These are phyloP conservation scores for Sus cebifrons DNA, from an alignment of 2,797 vertebrate genomes.

Conservation along the genomic window DNA sequence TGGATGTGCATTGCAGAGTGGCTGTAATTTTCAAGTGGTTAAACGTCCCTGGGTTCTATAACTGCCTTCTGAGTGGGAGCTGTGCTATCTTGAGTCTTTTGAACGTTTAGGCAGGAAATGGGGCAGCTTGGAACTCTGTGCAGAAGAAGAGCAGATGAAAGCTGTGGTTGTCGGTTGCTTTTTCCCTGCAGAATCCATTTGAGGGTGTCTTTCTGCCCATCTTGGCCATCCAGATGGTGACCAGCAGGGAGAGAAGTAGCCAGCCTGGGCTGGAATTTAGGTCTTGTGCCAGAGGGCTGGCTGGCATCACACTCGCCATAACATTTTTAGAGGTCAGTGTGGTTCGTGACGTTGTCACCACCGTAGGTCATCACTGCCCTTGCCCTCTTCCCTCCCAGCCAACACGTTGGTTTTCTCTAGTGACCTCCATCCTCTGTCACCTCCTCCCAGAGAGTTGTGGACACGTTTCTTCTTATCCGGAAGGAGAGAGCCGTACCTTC, in stretches of 20 bases:
- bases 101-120: not conserved
- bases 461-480: not conserved
- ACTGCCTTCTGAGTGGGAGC: not conserved
- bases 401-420: not conserved
- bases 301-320: not conserved
- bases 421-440: not conserved
- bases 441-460: not conserved
- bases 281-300: not conserved
- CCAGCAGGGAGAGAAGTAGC: not conserved
- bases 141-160: not conserved
- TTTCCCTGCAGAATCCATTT: not conserved
- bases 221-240: not conserved
- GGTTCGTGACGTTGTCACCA: no score
- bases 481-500: not conserved
- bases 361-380: accelerated
- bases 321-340: not conserved
- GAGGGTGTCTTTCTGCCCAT: not conserved
- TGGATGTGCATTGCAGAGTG: not conserved
- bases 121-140: not conserved
- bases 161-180: not conserved
- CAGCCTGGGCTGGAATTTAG: not conserved
- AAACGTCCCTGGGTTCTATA: not conserved
- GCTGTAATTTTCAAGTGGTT: not conserved
- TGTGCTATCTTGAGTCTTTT: not conserved
- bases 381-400: accelerated